Conservation (phyloP, 2,888 invertebrate genomes). For the Troides aeacus region DNA sequence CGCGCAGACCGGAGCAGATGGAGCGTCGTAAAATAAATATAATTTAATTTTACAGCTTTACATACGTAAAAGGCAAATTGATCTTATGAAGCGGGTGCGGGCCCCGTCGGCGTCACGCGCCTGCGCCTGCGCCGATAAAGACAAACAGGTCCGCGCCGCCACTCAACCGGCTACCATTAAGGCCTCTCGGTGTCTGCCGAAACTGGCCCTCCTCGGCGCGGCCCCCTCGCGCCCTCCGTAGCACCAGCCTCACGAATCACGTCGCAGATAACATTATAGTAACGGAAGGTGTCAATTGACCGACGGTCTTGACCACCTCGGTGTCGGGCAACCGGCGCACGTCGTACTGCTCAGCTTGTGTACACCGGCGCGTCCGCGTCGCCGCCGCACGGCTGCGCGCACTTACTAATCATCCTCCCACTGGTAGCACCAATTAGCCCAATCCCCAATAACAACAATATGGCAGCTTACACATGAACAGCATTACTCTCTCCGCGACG, state of each 20-base stretch:
- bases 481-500: no score
- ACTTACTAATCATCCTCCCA: no score
- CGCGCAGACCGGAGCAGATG: neutral
- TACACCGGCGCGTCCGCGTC: no score
- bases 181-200: constrained; percentile 59
- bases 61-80: constrained; percentile 26
- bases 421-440: no score
- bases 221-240: neutral
- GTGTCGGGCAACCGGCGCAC: no score
- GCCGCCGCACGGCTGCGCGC: no score
- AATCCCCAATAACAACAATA: no score
- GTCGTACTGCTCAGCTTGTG: no score
- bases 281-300: no score
- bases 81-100: neutral
- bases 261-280: no score
- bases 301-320: no score
- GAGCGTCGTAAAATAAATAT: neutral
- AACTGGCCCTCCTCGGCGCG: constrained; percentile 50
- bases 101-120: constrained; percentile 27
- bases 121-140: constrained; percentile 44
- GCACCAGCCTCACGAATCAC: neutral
- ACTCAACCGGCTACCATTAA: constrained; percentile 63
- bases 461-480: no score
- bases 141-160: constrained; percentile 47
- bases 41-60: neutral